A percentile compares a stretch with the other conserved stretches of the same genome.
phyloP scores from a whole-genome alignment of 2,888 invertebrate genomes.

The Aphidoletes aphidimyza region DNA sequence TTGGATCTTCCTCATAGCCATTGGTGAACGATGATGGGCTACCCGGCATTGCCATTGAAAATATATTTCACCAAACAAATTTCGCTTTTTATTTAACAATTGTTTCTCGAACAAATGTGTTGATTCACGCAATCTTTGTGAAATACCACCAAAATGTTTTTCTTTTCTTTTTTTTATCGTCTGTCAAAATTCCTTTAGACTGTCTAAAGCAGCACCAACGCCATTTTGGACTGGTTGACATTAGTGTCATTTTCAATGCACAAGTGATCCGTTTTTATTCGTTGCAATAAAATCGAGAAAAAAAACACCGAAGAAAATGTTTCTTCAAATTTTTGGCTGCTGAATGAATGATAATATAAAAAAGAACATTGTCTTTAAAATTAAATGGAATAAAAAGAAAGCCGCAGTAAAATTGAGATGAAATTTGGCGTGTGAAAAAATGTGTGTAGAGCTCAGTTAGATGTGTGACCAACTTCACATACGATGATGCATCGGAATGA shows the following conservation, averaged over 20 bases:
- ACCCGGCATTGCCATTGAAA: conserved; percentile 71
- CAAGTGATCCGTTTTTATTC: not conserved
- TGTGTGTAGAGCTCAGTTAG: not conserved
- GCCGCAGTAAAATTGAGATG: not conserved
- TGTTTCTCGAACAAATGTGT: not conserved
- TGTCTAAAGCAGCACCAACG: not conserved
- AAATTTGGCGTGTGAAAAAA: not conserved
- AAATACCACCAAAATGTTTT: conserved; percentile 30
- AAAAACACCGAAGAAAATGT: too few relatives aligned
- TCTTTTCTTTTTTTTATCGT: conserved; percentile 17
- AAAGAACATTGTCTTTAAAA: too few relatives aligned
- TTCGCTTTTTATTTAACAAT: not conserved
- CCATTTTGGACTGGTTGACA: conserved; percentile 21
- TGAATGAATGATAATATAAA: too few relatives aligned
- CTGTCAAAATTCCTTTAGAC: conserved; percentile 8
- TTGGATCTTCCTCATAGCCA: conserved; percentile 74
- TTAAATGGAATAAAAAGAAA: not conserved
- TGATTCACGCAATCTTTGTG: conserved; percentile 1
- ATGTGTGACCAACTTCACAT: not conserved
- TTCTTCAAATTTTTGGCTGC: too few relatives aligned
- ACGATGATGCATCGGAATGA: not conserved
- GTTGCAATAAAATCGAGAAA: not conserved
- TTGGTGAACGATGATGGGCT: conserved; percentile 72
- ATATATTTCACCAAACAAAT: not conserved
- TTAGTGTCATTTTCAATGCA: not conserved